Evolutionary conservation across 2,797 vertebrate genomes (phyloP).

Genomic region (Scomberomorus guttatus): DNA sequence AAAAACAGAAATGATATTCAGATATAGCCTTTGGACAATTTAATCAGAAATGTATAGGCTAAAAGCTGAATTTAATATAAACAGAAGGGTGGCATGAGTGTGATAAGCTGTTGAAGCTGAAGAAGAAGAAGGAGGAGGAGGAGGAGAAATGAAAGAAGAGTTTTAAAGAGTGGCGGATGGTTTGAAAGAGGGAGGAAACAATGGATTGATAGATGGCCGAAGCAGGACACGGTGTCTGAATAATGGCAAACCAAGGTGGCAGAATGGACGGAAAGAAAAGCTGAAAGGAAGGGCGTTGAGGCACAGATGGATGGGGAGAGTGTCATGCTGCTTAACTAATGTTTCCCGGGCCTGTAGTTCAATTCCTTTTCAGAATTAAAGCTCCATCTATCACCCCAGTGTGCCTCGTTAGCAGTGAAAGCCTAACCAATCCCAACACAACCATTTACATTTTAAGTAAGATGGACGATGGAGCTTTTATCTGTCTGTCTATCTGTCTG

Average conservation of each 20-base stretch:
- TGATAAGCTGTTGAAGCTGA: constrained; percentile 1
- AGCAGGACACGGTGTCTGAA: constrained; percentile 50
- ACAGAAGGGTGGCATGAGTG: background rate
- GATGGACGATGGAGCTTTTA: constrained; percentile 62
- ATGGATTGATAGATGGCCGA: constrained; percentile 60
- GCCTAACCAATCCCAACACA: constrained; percentile 69
- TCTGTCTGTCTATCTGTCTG: constrained; percentile 34
- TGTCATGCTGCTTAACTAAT: constrained; percentile 74
- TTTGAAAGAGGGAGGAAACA: constrained; percentile 54
- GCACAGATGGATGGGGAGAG: constrained; percentile 72
- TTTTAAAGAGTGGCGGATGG: constrained; percentile 31
- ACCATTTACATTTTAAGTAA: constrained; percentile 78
- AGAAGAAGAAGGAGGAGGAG: constrained; percentile 4
- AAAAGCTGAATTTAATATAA: too few species aligned
- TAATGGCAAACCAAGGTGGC: constrained; percentile 70
- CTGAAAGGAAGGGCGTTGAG: constrained; percentile 61
- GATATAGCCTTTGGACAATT: too few species aligned
- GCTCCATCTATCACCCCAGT: constrained; percentile 73
- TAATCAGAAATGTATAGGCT: too few species aligned
- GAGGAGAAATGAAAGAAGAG: constrained; percentile 13
- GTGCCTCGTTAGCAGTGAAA: constrained; percentile 75
- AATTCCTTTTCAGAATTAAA: constrained; percentile 81
- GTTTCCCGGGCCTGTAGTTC: constrained; percentile 79
- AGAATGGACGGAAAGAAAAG: constrained; percentile 54
- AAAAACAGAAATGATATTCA: too few species aligned